Evolutionary conservation across 2,888 invertebrate genomes (phyloP).

Genomic region (Balanococcus diminutus): DNA sequence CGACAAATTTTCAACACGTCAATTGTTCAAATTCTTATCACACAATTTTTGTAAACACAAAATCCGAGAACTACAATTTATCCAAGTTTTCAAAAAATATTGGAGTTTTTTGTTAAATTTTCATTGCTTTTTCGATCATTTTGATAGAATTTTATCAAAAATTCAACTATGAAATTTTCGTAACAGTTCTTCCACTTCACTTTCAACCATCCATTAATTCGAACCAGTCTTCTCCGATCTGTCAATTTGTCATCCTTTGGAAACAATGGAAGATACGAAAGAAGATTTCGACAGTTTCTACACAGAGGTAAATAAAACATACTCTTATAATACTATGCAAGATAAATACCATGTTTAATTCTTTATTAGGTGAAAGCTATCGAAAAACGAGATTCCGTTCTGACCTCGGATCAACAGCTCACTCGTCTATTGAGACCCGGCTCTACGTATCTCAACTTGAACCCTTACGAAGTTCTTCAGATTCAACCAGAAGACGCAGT

Average conservation of each 20-base stretch:
- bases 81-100: background rate
- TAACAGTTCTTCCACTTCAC: too few species aligned
- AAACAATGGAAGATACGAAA: background rate
- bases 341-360: too few species aligned
- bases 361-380: constrained; percentile 91
- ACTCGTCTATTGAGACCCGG: constrained; percentile 94
- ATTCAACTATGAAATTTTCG: background rate
- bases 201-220: background rate
- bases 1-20: background rate
- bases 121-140: background rate
- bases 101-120: background rate
- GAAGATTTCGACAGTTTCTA: constrained; percentile 45
- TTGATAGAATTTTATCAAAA: background rate
- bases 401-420: constrained; percentile 97
- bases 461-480: constrained; percentile 92
- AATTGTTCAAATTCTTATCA: background rate
- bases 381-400: constrained; percentile 93
- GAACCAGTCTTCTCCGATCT: background rate
- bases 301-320: background rate
- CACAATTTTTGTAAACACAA: background rate
- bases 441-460: constrained; percentile 97
- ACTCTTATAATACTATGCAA: background rate
- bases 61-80: too few species aligned
- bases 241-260: background rate
- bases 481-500: constrained; percentile 87